Base-by-base conservation (phyloP, 2,113 vertebrate species). In the Hemibagrus wyckioides region DNA sequence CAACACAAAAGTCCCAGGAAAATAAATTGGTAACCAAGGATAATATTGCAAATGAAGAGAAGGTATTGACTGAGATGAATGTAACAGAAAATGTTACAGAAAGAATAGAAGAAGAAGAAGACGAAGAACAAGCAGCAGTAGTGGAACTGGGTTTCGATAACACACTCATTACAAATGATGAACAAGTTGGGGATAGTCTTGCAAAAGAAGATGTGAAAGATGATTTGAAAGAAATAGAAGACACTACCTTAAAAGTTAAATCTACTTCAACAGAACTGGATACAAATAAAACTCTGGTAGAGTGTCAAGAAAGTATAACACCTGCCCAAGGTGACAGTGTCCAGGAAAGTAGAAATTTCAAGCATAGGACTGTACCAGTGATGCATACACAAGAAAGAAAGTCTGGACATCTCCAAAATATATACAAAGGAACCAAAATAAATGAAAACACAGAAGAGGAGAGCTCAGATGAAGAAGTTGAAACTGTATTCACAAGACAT, bases 281-380 rank as follows among this genome's bases (percentile, higher is more conserved):
- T 14, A 9, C 39, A 75, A 44, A 5, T 25, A 75, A 75, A 75
- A 25, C 39, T 75, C 71, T 41, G 71, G 23, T 23, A 75, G 71
- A 85, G 6, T 56, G 33, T 11, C n/a, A 44, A 56, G 67, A 85
- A 7, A 67, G 36, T 52, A 56, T 8, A 8, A 15, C 30, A 54
- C 41, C 28, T 82, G 52, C 8, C 28, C 84, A 86, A 14, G 71
- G 65, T 28, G 56, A 82, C 30, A 13, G 8, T 83, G 48, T 67
- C 5, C 69, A 86, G 28, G 50, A 57, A 83, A 54, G 21, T 33
- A 85, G 36, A 82, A 88, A 23, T 65, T 67, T 82, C 33, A 82
- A 79, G 21, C 79, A 1, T n/a, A 76, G 84, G 54, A 86, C 56
- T 44, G 10, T 88, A 82, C 73, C 28, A 65, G 77, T 76, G 36